phyloP scores from a whole-genome alignment of 2,797 vertebrate species.

The Chelon auratus region DNA sequence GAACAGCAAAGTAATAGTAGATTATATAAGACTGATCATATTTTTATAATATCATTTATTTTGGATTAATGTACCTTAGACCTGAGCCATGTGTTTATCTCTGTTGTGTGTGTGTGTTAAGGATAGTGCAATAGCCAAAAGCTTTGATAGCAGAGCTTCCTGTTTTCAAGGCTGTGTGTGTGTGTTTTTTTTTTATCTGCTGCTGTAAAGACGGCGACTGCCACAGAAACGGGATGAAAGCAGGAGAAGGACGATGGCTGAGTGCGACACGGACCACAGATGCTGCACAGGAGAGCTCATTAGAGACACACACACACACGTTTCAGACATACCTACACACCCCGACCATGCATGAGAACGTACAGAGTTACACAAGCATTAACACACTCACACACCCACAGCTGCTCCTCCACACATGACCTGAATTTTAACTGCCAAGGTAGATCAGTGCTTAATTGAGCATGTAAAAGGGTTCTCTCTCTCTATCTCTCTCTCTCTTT shows the following conservation, averaged over 20 bases:
- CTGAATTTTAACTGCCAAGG: constrained; percentile 76
- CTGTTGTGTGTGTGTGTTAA: constrained; percentile 12
- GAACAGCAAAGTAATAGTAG: background rate
- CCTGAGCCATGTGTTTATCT: background rate
- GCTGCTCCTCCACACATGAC: constrained; percentile 75
- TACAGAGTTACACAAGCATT: constrained; percentile 17
- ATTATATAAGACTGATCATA: background rate
- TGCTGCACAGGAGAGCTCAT: constrained; percentile 73
- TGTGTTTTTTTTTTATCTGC: constrained; percentile 44
- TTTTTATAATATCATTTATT: constrained; percentile 14
- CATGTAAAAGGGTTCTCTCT: constrained; percentile 46
- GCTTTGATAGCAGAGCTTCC: constrained; percentile 30
- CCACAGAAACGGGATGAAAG: constrained; percentile 66
- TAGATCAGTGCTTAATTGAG: constrained; percentile 72
- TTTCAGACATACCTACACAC: constrained; percentile 34
- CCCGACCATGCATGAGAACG: constrained; percentile 40
- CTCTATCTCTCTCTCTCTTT: background rate
- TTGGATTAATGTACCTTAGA: background rate
- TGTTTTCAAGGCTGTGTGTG: constrained; percentile 39
- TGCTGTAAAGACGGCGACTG: constrained; percentile 45
- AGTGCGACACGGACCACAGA: constrained; percentile 69
- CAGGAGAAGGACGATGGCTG: constrained; percentile 55
- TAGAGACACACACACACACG: constrained; percentile 48
- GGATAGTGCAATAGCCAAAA: background rate
- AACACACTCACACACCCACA: constrained; percentile 47